Evolutionary conservation across 2,113 vertebrate genomes (phyloP).

Genomic region (Polypterus senegalus): DNA sequence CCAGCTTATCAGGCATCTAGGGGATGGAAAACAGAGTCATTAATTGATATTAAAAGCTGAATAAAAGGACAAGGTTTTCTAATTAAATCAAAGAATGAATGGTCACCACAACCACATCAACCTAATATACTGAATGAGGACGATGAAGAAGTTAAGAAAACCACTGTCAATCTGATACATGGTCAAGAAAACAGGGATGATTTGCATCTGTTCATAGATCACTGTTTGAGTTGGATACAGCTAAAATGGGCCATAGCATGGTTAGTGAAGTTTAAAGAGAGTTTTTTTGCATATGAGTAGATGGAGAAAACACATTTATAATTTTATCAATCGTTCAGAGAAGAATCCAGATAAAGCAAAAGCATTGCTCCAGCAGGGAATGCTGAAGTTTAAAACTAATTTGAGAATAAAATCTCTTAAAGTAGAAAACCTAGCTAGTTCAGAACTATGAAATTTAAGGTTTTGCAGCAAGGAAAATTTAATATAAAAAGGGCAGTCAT

Average conservation of each 20-base stretch:
- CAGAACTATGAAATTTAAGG: background rate
- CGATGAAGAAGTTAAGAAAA: background rate
- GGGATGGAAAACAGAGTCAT: slow-evolving; percentile 6
- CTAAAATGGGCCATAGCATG: background rate
- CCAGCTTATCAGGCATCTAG: slow-evolving; percentile 13
- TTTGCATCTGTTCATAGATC: background rate
- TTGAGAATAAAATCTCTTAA: background rate
- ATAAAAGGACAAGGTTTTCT: slow-evolving; percentile 10
- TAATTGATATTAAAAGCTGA: slow-evolving; percentile 11
- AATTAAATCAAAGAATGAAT: background rate
- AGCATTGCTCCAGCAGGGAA: no score
- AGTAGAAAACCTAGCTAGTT: background rate
- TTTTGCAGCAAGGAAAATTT: slow-evolving; percentile 10
- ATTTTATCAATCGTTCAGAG: background rate
- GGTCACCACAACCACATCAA: background rate
- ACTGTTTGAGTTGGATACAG: background rate
- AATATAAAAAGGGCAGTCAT: slow-evolving; percentile 14
- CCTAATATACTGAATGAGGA: background rate
- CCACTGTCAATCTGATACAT: background rate
- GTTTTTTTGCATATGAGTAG: background rate
- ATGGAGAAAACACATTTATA: background rate
- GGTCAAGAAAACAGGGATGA: background rate
- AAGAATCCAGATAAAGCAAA: background rate
- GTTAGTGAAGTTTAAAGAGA: background rate
- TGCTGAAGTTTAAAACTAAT: background rate